These are phyloP conservation scores for Drosophila tsacasi DNA, from an alignment of 1,140 invertebrate species.

Conservation along the genomic window DNA sequence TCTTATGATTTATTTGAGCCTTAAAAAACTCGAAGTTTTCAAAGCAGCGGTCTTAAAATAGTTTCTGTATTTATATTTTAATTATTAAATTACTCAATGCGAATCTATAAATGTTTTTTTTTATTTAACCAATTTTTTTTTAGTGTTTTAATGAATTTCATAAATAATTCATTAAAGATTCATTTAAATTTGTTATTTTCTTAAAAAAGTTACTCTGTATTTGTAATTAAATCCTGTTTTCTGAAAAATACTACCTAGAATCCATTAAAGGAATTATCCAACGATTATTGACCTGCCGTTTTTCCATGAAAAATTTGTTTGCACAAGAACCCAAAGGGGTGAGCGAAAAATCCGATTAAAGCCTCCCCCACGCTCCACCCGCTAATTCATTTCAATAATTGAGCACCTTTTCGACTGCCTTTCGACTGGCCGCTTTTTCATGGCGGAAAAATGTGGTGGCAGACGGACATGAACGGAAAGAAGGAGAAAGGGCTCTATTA, in stretches of 20 bases:
- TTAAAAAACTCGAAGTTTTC: neutral
- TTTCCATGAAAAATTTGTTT: conserved; percentile 13
- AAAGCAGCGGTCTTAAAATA: neutral
- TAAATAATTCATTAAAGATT: neutral
- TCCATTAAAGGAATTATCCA: conserved; percentile 1
- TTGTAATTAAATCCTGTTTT: neutral
- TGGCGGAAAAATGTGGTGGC: neutral
- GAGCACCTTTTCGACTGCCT: conserved; percentile 42
- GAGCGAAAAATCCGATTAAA: conserved; percentile 23
- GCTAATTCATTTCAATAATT: conserved; percentile 62
- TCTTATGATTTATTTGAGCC: neutral
- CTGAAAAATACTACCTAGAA: neutral
- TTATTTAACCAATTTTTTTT: neutral
- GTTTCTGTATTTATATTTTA: neutral
- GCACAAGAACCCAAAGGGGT: conserved; percentile 1
- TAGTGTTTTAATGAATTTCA: neutral
- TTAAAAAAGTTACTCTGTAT: neutral
- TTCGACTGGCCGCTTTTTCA: conserved; percentile 25
- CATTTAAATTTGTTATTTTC: neutral
- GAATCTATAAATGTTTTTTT: neutral
- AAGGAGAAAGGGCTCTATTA: conserved; percentile 35
- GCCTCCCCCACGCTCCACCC: conserved; percentile 9
- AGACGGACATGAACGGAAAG: neutral
- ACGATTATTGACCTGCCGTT: conserved; percentile 2
- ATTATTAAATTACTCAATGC: neutral